Conservation (phyloP, 2,113 vertebrate genomes). For the Campylorhamphus procurvoides region DNA sequence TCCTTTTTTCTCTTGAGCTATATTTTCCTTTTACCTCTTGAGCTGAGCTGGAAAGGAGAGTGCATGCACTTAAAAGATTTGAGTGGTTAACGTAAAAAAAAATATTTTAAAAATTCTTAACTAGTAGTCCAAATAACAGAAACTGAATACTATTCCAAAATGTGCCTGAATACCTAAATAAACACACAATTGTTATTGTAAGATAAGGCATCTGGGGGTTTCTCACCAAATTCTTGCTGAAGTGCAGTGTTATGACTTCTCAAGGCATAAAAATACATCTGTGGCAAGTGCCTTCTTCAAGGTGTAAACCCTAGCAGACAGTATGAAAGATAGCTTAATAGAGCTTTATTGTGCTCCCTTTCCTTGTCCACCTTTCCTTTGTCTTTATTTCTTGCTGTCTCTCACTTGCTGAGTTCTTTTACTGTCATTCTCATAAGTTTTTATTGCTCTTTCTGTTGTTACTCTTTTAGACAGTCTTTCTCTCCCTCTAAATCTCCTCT, state of each 20-base stretch:
- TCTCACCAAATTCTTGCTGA: neutral
- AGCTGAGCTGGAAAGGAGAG: neutral
- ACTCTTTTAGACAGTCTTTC: neutral
- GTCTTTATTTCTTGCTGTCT: neutral
- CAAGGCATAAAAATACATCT: neutral
- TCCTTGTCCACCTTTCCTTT: neutral
- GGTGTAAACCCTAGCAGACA: neutral
- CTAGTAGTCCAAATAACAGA: neutral
- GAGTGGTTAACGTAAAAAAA: neutral
- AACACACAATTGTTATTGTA: neutral
- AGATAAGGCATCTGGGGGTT: neutral
- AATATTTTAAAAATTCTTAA: neutral
- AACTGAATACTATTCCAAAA: neutral
- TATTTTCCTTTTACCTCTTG: neutral
- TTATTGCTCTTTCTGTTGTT: neutral
- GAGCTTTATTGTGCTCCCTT: neutral
- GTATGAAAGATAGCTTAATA: neutral
- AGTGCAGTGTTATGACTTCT: neutral
- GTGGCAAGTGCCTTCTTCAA: neutral
- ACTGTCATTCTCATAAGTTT: neutral
- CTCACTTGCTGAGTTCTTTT: neutral
- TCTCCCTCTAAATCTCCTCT: neutral
- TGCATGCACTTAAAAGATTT: neutral
- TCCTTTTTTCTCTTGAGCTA: neutral
- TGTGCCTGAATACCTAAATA: neutral